Evolutionary conservation across 2,888 invertebrate genomes (phyloP).

Genomic region (Amblyjoppa fuscipennis): DNA sequence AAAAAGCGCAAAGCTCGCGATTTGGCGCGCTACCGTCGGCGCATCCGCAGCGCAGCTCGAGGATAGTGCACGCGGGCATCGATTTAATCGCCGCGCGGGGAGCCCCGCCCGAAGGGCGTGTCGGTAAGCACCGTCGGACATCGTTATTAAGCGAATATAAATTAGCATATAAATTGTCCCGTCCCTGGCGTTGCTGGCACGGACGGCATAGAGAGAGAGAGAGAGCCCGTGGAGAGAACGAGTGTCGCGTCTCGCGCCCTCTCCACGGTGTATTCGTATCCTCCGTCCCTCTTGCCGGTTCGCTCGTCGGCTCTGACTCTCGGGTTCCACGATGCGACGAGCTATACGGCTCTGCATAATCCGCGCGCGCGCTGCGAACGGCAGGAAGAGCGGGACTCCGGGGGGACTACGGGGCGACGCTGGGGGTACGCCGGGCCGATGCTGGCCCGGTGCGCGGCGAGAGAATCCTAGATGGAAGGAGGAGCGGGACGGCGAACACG

Average conservation of each 20-base stretch:
- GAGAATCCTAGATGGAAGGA: constrained; percentile 25
- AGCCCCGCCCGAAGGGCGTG: constrained; percentile 81
- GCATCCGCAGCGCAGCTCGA: constrained; percentile 37
- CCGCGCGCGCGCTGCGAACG: constrained; percentile 66
- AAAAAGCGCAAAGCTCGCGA: constrained; percentile 26
- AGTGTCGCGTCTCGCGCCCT: constrained; percentile 23
- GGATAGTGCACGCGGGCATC: constrained; percentile 73
- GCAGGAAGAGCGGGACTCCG: constrained; percentile 21
- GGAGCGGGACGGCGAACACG: constrained; percentile 26
- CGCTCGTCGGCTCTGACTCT: constrained; percentile 67
- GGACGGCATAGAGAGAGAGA: constrained; percentile 43
- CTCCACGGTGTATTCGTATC: constrained; percentile 26
- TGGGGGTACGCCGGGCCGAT: not conserved
- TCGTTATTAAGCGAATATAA: constrained; percentile 85
- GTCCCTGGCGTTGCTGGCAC: constrained; percentile 71
- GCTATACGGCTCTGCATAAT: constrained; percentile 80
- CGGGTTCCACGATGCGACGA: constrained; percentile 41
- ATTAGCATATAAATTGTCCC: constrained; percentile 85
- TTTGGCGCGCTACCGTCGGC: constrained; percentile 46
- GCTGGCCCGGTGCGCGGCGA: not conserved
- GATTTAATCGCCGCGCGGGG: constrained; percentile 78
- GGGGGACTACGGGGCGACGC: not conserved
- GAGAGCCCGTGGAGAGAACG: constrained; percentile 34
- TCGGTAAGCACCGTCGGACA: constrained; percentile 84
- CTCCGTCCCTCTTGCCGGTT: constrained; percentile 40